phyloP scores from a whole-genome alignment of 2,113 vertebrate genomes.

The Rhinoptilus africanus region DNA sequence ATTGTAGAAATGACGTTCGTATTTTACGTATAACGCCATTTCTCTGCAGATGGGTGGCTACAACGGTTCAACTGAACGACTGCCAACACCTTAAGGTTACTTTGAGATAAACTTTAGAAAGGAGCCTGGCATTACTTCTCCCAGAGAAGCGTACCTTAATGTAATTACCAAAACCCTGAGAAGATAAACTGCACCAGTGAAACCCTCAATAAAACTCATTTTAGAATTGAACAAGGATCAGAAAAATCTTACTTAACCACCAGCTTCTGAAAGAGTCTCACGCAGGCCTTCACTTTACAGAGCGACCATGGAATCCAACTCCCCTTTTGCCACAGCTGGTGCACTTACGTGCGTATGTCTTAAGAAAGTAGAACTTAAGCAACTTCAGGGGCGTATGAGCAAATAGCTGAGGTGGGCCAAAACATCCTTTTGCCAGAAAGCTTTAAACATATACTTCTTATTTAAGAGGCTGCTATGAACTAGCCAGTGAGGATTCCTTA shows the following conservation, averaged over 20 bases:
- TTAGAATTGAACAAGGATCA: neutral
- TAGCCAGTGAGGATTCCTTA: neutral
- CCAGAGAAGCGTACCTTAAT: neutral
- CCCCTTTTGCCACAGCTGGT: neutral
- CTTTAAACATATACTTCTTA: neutral
- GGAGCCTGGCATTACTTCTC: neutral
- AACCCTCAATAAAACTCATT: neutral
- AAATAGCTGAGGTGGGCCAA: neutral
- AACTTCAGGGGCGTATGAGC: neutral
- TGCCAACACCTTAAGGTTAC: neutral
- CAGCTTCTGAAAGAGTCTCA: neutral
- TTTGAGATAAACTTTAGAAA: neutral
- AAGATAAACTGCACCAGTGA: neutral
- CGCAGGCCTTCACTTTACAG: neutral
- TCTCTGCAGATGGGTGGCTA: neutral
- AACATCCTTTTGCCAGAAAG: neutral
- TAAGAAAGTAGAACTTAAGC: neutral
- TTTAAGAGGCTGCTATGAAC: neutral
- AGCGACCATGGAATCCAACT: neutral
- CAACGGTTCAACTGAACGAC: neutral
- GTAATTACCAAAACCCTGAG: neutral
- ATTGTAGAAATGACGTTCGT: neutral
- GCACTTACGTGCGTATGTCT: neutral
- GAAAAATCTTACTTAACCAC: neutral
- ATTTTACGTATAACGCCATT: rapidly evolving